phyloP scores from a whole-genome alignment of 2,113 vertebrate species.

The Panthera tigris region DNA sequence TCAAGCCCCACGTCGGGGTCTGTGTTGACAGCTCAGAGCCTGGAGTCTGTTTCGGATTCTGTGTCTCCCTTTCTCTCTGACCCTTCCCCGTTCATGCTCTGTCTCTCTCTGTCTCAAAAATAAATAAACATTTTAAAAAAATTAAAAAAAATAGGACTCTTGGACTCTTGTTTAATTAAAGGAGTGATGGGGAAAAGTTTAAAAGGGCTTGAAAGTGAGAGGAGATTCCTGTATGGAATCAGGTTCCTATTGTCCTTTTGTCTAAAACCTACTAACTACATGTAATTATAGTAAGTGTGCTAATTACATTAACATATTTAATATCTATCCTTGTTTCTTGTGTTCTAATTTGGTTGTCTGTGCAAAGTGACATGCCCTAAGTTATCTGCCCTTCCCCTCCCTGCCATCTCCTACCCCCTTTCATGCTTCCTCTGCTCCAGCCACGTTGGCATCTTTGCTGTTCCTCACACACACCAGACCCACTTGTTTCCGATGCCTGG shows the following conservation, averaged over 20 bases:
- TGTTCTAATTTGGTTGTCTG: not conserved
- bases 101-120: too few species aligned
- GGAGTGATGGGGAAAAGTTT: not conserved
- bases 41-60: too few species aligned
- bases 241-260: not conserved
- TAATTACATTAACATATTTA: not conserved
- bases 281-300: not conserved
- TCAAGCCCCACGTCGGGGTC: too few species aligned
- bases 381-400: not conserved
- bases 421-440: not conserved
- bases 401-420: not conserved
- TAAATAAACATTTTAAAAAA: too few species aligned
- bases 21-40: too few species aligned
- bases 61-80: too few species aligned
- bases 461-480: not conserved
- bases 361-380: not conserved
- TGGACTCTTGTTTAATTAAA: slow-evolving; percentile 26
- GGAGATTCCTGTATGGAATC: not conserved
- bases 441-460: not conserved
- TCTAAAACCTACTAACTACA: not conserved
- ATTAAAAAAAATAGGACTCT: not conserved
- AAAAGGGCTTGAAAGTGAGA: not conserved
- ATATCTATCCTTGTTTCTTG: not conserved
- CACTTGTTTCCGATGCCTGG: not conserved
- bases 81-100: too few species aligned